Evolutionary conservation across 2,888 invertebrate species (phyloP).

Genomic region (Anaspis maculata): DNA sequence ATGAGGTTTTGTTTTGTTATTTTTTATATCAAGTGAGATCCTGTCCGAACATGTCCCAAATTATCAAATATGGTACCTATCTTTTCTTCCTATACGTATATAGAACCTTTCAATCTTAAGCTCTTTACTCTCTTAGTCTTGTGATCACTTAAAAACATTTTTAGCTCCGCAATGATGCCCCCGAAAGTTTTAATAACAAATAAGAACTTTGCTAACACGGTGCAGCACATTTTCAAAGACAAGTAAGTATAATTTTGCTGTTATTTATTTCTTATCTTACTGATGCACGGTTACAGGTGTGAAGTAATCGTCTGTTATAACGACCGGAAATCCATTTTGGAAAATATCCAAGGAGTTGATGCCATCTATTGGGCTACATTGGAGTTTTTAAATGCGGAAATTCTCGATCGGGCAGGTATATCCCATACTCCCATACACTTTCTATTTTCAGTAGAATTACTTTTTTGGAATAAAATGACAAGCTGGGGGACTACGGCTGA

Average conservation of each 20-base stretch:
- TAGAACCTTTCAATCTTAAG: no score
- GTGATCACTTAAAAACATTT: no score
- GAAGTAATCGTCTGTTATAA: slow-evolving; percentile 28
- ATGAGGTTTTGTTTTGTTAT: no score
- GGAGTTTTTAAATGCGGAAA: slow-evolving; percentile 43
- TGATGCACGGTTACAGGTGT: slow-evolving; percentile 21
- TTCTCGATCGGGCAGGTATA: slow-evolving; percentile 31
- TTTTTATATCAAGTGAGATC: no score
- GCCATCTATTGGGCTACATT: slow-evolving; percentile 53
- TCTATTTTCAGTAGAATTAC: no score
- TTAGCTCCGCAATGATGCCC: not conserved
- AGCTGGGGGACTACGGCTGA: no score
- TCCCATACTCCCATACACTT: no score
- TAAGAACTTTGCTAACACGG: not conserved
- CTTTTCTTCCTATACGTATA: no score
- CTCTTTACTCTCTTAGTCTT: no score
- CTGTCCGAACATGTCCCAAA: no score
- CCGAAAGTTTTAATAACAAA: not conserved
- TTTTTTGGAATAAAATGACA: no score
- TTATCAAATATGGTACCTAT: no score
- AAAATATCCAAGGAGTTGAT: slow-evolving; percentile 48
- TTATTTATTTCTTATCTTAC: not conserved
- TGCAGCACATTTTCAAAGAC: not conserved
- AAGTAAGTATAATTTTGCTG: not conserved
- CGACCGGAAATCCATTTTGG: slow-evolving; percentile 25